phyloP scores from a whole-genome alignment of 2,888 invertebrate species.

The Rutpela maculata region DNA sequence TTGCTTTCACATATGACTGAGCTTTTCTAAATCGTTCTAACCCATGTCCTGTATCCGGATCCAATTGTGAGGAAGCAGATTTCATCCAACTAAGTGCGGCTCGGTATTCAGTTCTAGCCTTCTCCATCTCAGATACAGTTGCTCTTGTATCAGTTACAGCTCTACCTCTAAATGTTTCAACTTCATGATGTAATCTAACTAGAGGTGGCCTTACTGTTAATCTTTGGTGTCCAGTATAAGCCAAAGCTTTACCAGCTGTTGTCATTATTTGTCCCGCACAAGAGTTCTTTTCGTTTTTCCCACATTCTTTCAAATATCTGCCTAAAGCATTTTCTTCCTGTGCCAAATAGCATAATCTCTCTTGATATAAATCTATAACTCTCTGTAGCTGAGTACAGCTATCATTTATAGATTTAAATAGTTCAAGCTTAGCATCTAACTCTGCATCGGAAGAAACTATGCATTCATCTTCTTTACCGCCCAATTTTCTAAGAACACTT shows the following conservation, averaged over 20 bases:
- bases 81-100: conserved; percentile 99
- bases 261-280: conserved; percentile 91
- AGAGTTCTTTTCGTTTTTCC: conserved; percentile 89
- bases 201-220: conserved; percentile 91
- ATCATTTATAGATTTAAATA: conserved; percentile 93
- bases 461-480: conserved; percentile 98
- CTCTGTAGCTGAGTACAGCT: conserved; percentile 91
- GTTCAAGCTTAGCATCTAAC: conserved; percentile 95
- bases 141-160: conserved; percentile 95
- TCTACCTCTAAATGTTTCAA: conserved; percentile 96
- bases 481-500: conserved; percentile 92
- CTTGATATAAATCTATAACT: conserved; percentile 95
- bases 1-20: conserved; percentile 84
- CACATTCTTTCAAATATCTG: conserved; percentile 94
- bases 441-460: conserved; percentile 97
- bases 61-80: conserved; percentile 94
- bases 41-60: conserved; percentile 97
- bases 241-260: conserved; percentile 86
- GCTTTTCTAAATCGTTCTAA: conserved; percentile 97
- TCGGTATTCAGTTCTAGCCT: conserved; percentile 95
- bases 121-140: conserved; percentile 96
- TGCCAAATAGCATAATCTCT: conserved; percentile 92
- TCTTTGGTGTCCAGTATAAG: conserved; percentile 88
- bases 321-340: conserved; percentile 96
- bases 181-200: conserved; percentile 92